Evolutionary conservation across 1,140 invertebrate species (phyloP).

Genomic region (Drosophila lacteicornis): DNA sequence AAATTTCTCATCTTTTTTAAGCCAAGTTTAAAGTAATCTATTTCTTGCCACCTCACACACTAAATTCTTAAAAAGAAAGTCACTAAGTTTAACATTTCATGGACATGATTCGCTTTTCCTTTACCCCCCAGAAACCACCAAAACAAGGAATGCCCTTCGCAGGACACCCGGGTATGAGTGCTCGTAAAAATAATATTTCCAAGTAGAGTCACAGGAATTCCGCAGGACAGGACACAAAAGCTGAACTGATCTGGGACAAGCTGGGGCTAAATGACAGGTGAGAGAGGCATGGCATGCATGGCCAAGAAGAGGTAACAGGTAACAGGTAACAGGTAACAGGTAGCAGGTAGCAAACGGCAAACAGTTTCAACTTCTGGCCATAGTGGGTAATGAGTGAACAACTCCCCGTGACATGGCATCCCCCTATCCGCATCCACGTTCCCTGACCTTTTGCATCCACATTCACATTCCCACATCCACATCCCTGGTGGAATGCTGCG

Average conservation of each 20-base stretch:
- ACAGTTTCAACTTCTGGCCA: slow-evolving; percentile 23
- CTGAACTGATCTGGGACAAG: slow-evolving; percentile 14
- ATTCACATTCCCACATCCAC: slow-evolving; percentile 1
- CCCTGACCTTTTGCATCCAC: slow-evolving; percentile 6
- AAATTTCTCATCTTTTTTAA: neutral
- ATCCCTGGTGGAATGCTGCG: neutral
- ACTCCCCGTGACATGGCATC: slow-evolving; percentile 21
- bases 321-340: slow-evolving; percentile 14
- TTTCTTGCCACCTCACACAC: neutral
- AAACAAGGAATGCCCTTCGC: neutral
- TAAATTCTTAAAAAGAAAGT: neutral
- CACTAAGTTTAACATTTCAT: neutral
- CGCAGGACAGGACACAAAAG: slow-evolving; percentile 5
- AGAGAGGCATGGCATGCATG: neutral
- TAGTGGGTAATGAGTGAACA: slow-evolving; percentile 33
- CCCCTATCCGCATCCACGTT: neutral
- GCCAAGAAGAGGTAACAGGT: neutral
- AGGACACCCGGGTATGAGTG: neutral
- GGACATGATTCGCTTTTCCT: neutral
- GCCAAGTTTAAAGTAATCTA: neutral
- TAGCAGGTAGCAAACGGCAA: slow-evolving; percentile 12
- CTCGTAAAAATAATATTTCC: slow-evolving; percentile 9
- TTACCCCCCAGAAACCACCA: neutral
- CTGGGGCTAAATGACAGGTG: slow-evolving; percentile 4
- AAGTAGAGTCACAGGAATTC: slow-evolving; percentile 16